Conservation (phyloP, 37 sponge, comb jelly and placozoan species). For the Trichoplax adhaerens region DNA sequence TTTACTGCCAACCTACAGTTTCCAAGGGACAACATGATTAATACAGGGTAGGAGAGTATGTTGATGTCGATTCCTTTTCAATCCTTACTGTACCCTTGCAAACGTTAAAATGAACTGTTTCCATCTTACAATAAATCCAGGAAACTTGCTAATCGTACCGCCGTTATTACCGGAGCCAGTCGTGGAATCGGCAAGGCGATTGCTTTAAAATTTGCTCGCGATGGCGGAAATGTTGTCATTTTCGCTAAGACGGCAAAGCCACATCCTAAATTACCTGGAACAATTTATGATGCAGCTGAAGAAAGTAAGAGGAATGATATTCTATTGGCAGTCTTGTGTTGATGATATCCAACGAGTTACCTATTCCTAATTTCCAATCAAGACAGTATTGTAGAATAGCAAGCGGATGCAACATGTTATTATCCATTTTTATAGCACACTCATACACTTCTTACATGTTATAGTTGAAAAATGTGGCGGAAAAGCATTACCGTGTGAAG, state of each 20-base stretch:
- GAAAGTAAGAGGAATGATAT: conserved; percentile 37
- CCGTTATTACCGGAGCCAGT: conserved; percentile 95
- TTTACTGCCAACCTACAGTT: too few species aligned
- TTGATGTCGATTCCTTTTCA: too few species aligned
- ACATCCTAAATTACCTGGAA: conserved; percentile 96
- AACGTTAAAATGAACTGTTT: too few species aligned
- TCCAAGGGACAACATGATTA: too few species aligned
- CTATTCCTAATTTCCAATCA: neutral
- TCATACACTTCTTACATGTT: neutral
- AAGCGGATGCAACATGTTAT: neutral
- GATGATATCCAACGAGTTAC: neutral
- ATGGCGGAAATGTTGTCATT: conserved; percentile 93
- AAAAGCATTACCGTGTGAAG: conserved; percentile 80
- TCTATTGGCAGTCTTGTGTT: neutral
- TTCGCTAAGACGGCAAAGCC: conserved; percentile 89
- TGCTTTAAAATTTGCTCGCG: conserved; percentile 75
- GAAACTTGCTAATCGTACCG: conserved; percentile 62
- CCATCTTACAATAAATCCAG: conserved; percentile 2
- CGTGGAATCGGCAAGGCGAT: conserved; percentile 97
- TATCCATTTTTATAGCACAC: neutral
- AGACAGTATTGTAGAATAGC: neutral
- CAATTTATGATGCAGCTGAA: conserved; percentile 92
- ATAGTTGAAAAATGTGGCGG: conserved; percentile 71
- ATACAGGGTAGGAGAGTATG: too few species aligned
- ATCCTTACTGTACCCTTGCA: too few species aligned